Base-by-base conservation (phyloP, 1,140 invertebrate species). In the Bicyclus anynana region DNA sequence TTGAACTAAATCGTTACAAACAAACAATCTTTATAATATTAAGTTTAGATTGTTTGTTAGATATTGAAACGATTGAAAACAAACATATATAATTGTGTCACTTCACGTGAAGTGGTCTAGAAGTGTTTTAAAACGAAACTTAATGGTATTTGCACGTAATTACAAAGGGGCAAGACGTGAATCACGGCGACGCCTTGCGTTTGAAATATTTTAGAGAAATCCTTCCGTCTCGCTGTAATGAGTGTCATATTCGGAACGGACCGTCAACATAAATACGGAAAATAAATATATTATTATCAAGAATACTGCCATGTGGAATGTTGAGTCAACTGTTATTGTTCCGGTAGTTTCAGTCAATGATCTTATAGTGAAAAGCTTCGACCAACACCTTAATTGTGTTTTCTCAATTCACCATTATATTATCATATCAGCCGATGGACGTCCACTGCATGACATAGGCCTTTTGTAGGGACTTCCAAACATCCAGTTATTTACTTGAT, bases 121-220 rank as follows among this genome's bases (percentile, higher is more conserved):
- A 33, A 33, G 29, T 44, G 42, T 44, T 20, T 44, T 20, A 44
- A 44, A 44, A 44, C 7, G 42, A 20, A 44, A 44, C 42, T 52
- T 52, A 59, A 59, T 59, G 51, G 57, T 70, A 75, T 72, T 72
- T 72, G 65, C 64, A 70, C 59, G 66, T 77, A 74, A 76, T 77
- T 79, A 77, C 65, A 74, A 74, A 79, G 75, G 69, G 68, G 65
- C 65, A 67, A 67, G 59, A 60, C 58, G 64, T 62, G 73, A 77
- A 74, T 72, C 62, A 58, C 69, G 71, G 60, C 71, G 70, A 72
- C 77, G 71, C 67, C 73, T 82, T 76, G 77, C 78, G 76, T 87
- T 87, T 85, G 79, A 87, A 84, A 85, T 85, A 83, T 87, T 85
- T 87, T 83, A 84, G 78, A 77, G 77, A 80, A 87, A 85, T 85